phyloP scores from a whole-genome alignment of 2,113 vertebrate genomes.

The Aegypius monachus region DNA sequence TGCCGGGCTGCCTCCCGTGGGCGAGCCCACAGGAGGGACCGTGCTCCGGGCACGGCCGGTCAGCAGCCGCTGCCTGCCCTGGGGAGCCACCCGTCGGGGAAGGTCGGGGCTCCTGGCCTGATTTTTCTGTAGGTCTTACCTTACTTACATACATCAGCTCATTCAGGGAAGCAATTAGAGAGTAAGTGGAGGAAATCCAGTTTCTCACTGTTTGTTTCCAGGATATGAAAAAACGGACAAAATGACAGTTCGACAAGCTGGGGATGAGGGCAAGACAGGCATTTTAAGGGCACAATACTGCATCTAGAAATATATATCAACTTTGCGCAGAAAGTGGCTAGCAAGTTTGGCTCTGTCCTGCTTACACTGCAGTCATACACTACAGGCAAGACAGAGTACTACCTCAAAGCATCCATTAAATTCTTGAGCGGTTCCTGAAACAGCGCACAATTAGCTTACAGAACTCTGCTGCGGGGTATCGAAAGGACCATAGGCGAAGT shows the following conservation, averaged over 20 bases:
- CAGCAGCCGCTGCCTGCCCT: background rate
- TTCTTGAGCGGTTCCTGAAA: background rate
- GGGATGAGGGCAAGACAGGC: background rate
- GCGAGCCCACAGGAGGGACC: background rate
- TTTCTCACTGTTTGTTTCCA: background rate
- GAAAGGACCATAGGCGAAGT: background rate
- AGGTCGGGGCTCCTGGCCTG: background rate
- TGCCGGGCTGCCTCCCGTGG: rapidly evolving
- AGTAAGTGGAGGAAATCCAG: background rate
- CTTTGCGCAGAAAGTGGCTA: background rate
- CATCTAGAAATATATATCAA: background rate
- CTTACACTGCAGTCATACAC: background rate
- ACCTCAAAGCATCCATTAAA: background rate
- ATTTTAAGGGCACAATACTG: background rate
- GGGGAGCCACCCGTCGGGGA: background rate
- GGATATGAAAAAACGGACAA: background rate
- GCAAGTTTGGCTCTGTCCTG: background rate
- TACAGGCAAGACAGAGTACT: background rate
- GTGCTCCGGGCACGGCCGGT: background rate
- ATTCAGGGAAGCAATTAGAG: background rate
- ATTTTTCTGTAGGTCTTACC: background rate
- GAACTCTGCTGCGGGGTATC: background rate
- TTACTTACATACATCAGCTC: background rate
- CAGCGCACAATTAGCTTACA: background rate
- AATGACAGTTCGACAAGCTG: background rate